These are phyloP conservation scores for Schizothorax lantsangensis DNA, from an alignment of 2,797 vertebrate genomes.

Conservation along the genomic window DNA sequence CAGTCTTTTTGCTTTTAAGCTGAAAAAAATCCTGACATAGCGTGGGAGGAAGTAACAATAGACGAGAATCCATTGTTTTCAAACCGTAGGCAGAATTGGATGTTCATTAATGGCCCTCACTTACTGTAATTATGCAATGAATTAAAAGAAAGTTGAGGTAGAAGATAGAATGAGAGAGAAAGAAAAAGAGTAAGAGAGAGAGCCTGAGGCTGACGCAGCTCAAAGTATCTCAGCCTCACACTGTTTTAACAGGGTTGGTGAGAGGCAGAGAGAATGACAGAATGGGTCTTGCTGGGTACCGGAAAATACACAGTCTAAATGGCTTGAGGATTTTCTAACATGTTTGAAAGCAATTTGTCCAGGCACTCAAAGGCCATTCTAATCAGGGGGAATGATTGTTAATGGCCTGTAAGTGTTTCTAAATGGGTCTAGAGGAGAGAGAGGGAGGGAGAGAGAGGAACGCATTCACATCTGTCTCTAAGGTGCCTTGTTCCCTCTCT, in stretches of 20 bases:
- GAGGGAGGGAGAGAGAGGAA: constrained; percentile 18
- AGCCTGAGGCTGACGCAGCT: constrained; percentile 20
- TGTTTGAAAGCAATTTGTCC: constrained; percentile 61
- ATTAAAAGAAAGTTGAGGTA: constrained; percentile 37
- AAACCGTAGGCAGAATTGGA: constrained; percentile 42
- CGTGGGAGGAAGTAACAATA: constrained; percentile 30
- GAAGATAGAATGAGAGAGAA: background rate
- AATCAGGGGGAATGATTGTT: constrained; percentile 58
- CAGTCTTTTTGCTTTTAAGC: constrained; percentile 26
- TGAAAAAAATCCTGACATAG: constrained; percentile 9
- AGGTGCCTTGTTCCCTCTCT: background rate
- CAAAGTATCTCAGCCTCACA: constrained; percentile 11
- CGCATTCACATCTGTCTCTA: constrained; percentile 25
- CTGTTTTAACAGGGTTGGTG: constrained; percentile 27
- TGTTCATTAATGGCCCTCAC: constrained; percentile 46
- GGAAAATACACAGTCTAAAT: constrained; percentile 30
- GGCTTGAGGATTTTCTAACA: constrained; percentile 47
- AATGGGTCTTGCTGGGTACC: constrained; percentile 12
- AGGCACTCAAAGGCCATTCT: constrained; percentile 53
- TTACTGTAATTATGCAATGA: constrained; percentile 46
- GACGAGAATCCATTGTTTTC: constrained; percentile 40
- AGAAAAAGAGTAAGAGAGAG: constrained; percentile 1
- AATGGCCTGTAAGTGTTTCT: constrained; percentile 59
- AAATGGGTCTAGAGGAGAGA: constrained; percentile 50
- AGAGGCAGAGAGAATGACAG: constrained; percentile 41